Evolutionary conservation across 2,797 vertebrate genomes (phyloP), one percentile per base, ranked within the genome.

Genomic region (Pelochelys cantorii): DNA sequence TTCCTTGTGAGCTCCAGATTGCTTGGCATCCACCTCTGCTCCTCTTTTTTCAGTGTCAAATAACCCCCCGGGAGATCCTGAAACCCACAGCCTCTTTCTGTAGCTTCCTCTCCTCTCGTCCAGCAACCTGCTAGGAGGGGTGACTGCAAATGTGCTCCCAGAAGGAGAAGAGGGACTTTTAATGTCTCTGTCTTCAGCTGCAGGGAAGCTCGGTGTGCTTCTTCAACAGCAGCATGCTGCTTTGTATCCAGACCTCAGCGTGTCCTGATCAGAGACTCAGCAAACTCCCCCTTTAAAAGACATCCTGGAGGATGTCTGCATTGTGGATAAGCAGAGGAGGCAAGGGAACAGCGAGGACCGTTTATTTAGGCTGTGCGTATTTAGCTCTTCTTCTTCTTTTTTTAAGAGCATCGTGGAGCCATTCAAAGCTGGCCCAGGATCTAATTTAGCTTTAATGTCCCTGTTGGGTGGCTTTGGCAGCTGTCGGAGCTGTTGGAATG

Each of bases 181-280:
- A 20, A 34, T 20, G 17, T 71, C 18, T 34, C 65, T 20, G n/a
- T 71, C n/a, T 71, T 31, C 65, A 34, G 65, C 65, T 11, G 65
- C n/a, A 71, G 4, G 10, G 65, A 20, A 20, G 18, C 17, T 5
- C 5, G 65, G 12, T 29, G 74, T 22, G 6, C 5, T 14, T 52
- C 13, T 23, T 29, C 25, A 75, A 10, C 37, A 74, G 37, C 22
- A 25, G 71, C 0, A 0, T 20, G 77, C 79, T 62, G 42, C 27
- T 86, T 90, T 54, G 34, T 71, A 71, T 37, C 56, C 1, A 0
- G 59, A 4, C 48, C 53, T 17, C n/a, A 53, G 86, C 78, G 37
- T 82, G 84, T 42, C 52, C 83, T 81, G 65, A 83, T 90, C 93
- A 94, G 90, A 81, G 42, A 27, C 42, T 71, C 23, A 29, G 74